phyloP scores from a whole-genome alignment of 2,888 invertebrate genomes.

The Opisthograptis luteolata region DNA sequence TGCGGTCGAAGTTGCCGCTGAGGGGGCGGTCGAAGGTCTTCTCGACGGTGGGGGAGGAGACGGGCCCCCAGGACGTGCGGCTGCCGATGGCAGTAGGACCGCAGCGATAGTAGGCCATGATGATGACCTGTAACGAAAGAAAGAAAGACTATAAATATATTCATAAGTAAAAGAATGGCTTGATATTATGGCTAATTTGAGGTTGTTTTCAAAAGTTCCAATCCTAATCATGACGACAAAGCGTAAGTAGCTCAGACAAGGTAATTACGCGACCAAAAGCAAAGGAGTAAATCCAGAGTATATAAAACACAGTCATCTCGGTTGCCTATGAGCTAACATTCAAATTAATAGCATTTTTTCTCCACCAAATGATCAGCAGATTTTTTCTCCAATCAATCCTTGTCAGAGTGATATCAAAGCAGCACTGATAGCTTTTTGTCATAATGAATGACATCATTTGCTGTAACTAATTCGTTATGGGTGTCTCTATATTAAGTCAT shows the following conservation, averaged over 20 bases:
- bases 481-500: constrained; percentile 34
- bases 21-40: constrained; percentile 72
- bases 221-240: no score
- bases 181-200: no score
- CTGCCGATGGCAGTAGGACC: constrained; percentile 76
- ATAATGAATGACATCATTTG: constrained; percentile 44
- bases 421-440: constrained; percentile 32
- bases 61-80: constrained; percentile 85
- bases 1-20: constrained; percentile 78
- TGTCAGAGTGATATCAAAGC: constrained; percentile 9
- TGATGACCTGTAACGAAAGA: constrained; percentile 46
- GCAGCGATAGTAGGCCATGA: constrained; percentile 77
- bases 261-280: no score
- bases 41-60: constrained; percentile 70
- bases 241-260: no score
- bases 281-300: no score
- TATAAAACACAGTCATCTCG: no score
- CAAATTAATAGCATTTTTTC: constrained; percentile 13
- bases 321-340: constrained; percentile 13
- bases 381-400: constrained; percentile 15
- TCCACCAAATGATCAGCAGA: neutral
- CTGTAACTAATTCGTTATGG: constrained; percentile 41
- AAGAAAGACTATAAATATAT: neutral
- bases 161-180: no score
- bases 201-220: no score